Percentiles rank a stretch among this genome's conserved stretches.
Evolutionary conservation across 2,888 invertebrate species (phyloP).

Genomic region (Synergus laeviventris): DNA sequence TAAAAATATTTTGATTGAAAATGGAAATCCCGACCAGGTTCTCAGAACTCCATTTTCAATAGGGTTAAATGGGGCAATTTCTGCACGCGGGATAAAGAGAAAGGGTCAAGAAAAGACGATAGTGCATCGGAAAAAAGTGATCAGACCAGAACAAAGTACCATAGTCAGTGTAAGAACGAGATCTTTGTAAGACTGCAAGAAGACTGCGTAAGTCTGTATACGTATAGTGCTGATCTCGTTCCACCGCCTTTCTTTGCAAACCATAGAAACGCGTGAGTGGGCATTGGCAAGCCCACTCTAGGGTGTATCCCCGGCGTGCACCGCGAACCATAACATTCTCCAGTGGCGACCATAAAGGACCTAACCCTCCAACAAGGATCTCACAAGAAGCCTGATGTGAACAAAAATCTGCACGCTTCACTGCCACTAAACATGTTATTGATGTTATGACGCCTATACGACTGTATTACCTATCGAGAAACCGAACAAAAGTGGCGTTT

Average conservation of each 20-base stretch:
- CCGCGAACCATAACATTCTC: slow-evolving; percentile 53
- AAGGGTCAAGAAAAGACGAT: slow-evolving; percentile 28
- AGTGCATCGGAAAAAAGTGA: slow-evolving; percentile 22
- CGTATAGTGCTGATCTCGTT: slow-evolving; percentile 2
- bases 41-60: no score
- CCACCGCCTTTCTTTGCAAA: slow-evolving; percentile 30
- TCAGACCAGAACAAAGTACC: slow-evolving; percentile 40
- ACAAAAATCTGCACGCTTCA: slow-evolving; percentile 42
- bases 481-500: slow-evolving; percentile 11
- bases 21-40: no score
- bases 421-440: slow-evolving; percentile 39
- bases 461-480: slow-evolving; percentile 33
- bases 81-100: background rate
- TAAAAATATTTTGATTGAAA: no score
- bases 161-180: slow-evolving; percentile 20
- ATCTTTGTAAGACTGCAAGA: background rate
- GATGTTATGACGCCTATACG: slow-evolving; percentile 43
- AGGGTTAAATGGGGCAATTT: no score
- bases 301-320: slow-evolving; percentile 51
- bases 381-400: slow-evolving; percentile 42
- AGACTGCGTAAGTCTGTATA: background rate
- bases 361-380: slow-evolving; percentile 49
- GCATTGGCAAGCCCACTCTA: slow-evolving; percentile 51
- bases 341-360: slow-evolving; percentile 50
- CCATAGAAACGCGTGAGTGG: slow-evolving; percentile 52